Evolutionary conservation across 2,797 vertebrate genomes (phyloP).

Genomic region (Clamator glandarius): DNA sequence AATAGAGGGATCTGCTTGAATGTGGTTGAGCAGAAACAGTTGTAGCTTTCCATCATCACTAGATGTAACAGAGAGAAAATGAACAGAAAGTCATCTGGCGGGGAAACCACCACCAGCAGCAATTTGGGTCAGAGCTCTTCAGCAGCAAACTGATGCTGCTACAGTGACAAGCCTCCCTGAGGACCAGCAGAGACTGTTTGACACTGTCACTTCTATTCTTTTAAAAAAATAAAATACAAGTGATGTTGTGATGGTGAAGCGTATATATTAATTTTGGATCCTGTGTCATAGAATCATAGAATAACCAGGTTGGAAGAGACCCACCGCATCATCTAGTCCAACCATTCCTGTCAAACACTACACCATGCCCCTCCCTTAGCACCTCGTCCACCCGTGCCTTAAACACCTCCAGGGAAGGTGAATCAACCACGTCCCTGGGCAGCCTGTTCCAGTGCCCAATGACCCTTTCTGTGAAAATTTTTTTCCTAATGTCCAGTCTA

Average conservation of each 20-base stretch:
- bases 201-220: background rate
- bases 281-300: too few species aligned
- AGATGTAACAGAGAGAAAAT: background rate
- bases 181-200: background rate
- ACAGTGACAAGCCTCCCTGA: background rate
- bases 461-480: too few species aligned
- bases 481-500: too few species aligned
- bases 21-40: background rate
- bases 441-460: too few species aligned
- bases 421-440: too few species aligned
- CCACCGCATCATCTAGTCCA: too few species aligned
- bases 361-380: too few species aligned
- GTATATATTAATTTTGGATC: background rate
- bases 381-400: too few species aligned
- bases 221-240: background rate
- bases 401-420: too few species aligned
- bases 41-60: background rate
- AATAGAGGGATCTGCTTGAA: background rate
- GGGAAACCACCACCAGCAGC: background rate
- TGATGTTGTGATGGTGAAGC: too few species aligned
- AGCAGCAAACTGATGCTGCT: background rate
- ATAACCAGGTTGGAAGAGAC: too few species aligned
- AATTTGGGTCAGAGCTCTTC: background rate
- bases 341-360: too few species aligned
- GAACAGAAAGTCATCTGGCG: accelerated